Conservation (phyloP, 2,888 invertebrate genomes). For the Hybos culiciformis region DNA sequence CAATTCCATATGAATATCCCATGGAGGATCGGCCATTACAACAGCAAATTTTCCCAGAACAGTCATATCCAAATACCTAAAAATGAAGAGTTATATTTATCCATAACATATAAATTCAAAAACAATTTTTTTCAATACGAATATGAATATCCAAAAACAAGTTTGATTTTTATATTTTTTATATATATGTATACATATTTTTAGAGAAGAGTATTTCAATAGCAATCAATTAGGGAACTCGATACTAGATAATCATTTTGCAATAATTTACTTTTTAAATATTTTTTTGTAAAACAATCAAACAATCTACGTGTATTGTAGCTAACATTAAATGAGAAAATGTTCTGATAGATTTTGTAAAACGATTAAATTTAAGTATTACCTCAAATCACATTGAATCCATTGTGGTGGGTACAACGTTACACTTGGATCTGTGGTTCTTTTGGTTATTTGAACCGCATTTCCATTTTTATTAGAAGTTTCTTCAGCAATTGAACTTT, state of each 20-base stretch:
- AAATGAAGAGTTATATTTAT: neutral
- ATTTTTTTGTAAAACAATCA: no score
- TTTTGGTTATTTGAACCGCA: slow-evolving; percentile 18
- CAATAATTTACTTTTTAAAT: no score
- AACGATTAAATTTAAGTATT: slow-evolving; percentile 34
- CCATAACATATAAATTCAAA: no score
- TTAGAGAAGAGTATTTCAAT: no score
- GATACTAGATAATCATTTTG: no score
- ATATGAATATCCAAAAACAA: neutral
- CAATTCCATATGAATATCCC: slow-evolving; percentile 99
- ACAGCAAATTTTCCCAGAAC: slow-evolving; percentile 85
- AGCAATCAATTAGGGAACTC: no score
- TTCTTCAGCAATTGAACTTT: no score
- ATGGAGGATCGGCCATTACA: slow-evolving; percentile 97
- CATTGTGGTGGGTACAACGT: slow-evolving; percentile 84
- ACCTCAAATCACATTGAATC: slow-evolving; percentile 93
- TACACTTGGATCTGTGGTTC: slow-evolving; percentile 35
- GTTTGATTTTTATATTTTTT: neutral
- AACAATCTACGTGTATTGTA: no score
- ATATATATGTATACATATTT: no score
- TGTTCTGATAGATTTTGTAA: neutral
- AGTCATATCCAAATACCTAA: slow-evolving; percentile 32
- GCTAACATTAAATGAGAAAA: neutral
- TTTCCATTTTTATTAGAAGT: slow-evolving; percentile 29
- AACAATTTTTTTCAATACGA: neutral